Evolutionary conservation across 1,140 invertebrate species (phyloP).

Genomic region (Heliconius nattereri): DNA sequence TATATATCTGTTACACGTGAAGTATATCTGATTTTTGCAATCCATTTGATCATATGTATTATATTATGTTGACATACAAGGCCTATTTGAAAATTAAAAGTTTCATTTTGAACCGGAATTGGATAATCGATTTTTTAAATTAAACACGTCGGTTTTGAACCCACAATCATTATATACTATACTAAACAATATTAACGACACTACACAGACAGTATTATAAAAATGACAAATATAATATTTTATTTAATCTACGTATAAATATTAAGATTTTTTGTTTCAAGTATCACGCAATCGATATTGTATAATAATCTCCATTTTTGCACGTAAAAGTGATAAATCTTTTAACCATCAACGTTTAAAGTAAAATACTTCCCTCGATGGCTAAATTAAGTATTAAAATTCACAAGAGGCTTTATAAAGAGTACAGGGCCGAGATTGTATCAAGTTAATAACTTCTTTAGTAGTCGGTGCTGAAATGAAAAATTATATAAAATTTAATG

Average conservation of each 20-base stretch:
- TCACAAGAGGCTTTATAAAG: conserved; percentile 23
- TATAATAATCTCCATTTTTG: conserved; percentile 16
- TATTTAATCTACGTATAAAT: not conserved
- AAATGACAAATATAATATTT: no score
- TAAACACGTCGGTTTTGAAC: no score
- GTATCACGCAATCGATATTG: not conserved
- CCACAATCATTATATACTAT: no score
- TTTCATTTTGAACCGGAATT: no score
- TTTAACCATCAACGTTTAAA: conserved; percentile 13
- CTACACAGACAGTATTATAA: no score
- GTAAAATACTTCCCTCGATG: conserved; percentile 23
- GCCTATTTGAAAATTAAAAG: no score
- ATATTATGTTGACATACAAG: no score
- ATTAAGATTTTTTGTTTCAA: not conserved
- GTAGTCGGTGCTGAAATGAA: conserved; percentile 44
- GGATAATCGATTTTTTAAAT: no score
- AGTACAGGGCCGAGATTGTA: conserved; percentile 44
- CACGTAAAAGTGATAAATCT: conserved; percentile 14
- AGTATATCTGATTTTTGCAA: not conserved
- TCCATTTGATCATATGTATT: not conserved
- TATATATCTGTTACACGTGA: not conserved
- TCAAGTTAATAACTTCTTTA: conserved; percentile 66
- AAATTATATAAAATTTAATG: conserved; percentile 49
- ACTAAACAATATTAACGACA: no score
- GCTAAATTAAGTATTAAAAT: conserved; percentile 36